Evolutionary conservation across 1,140 invertebrate genomes (phyloP).

Genomic region (Bemisia tabaci): DNA sequence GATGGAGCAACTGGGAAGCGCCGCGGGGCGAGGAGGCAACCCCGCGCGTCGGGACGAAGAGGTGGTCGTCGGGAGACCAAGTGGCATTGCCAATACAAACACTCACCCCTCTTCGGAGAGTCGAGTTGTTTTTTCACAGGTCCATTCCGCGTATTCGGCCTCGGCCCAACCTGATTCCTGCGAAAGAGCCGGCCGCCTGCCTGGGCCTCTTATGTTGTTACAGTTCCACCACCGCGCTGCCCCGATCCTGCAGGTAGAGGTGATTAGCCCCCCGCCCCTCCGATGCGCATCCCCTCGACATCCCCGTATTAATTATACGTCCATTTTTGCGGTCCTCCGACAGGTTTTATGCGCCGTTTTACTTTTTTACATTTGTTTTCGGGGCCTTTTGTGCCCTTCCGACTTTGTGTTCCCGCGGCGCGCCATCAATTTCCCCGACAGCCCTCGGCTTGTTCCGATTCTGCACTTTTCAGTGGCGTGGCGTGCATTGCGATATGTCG

Average conservation of each 20-base stretch:
- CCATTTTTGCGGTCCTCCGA: conserved; percentile 11
- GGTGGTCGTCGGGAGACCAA: too few relatives aligned
- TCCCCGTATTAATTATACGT: conserved; percentile 7
- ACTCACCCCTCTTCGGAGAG: background rate
- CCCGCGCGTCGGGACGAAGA: too few relatives aligned
- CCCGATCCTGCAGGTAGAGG: background rate
- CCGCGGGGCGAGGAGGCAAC: too few relatives aligned
- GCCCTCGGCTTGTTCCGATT: too few relatives aligned
- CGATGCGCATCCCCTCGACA: conserved; percentile 8
- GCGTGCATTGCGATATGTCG: too few relatives aligned
- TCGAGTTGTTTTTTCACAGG: background rate
- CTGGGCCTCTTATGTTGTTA: too few relatives aligned
- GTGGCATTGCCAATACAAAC: conserved; percentile 7
- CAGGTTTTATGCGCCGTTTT: conserved; percentile 6
- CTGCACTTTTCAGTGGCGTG: too few relatives aligned
- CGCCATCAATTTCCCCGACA: too few relatives aligned
- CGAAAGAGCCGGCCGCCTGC: background rate
- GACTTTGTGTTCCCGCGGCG: too few relatives aligned
- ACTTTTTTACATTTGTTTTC: background rate
- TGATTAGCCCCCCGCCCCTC: conserved; percentile 9
- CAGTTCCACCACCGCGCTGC: too few relatives aligned
- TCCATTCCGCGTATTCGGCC: background rate
- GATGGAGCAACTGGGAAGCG: too few relatives aligned
- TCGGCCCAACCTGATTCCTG: background rate
- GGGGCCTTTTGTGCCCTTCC: too few relatives aligned